These are phyloP conservation scores for Tetranychus urticae DNA, from an alignment of 1,140 invertebrate genomes.

Conservation along the genomic window DNA sequence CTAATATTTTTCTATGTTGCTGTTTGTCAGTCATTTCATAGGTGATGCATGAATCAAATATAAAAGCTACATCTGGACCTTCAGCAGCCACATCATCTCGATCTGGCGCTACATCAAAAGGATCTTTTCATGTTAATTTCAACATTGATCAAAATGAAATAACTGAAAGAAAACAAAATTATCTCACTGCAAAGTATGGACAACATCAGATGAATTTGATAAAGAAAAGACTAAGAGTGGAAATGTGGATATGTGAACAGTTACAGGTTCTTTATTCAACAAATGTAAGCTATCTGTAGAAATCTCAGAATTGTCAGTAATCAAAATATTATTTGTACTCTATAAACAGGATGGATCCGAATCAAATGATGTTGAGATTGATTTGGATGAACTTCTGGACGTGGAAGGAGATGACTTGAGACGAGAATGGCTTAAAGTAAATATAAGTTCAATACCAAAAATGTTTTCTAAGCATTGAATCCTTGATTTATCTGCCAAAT, in stretches of 20 bases:
- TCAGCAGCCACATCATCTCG: not conserved
- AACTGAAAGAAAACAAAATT: constrained; percentile 50
- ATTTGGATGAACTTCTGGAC: constrained; percentile 74
- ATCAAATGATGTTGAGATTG: constrained; percentile 52
- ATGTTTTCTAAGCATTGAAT: constrained; percentile 9
- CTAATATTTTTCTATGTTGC: no score
- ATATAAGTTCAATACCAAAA: constrained; percentile 15
- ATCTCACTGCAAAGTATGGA: constrained; percentile 85
- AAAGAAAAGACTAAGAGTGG: constrained; percentile 69
- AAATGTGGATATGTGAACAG: constrained; percentile 83
- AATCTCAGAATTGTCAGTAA: not conserved
- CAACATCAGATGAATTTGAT: constrained; percentile 91
- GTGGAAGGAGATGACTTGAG: constrained; percentile 64
- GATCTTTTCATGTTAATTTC: constrained; percentile 49
- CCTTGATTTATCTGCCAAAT: not conserved
- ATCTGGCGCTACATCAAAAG: not conserved
- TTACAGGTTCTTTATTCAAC: not conserved
- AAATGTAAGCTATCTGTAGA: not conserved
- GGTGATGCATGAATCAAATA: no score
- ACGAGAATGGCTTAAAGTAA: constrained; percentile 54
- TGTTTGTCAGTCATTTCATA: no score
- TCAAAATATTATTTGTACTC: no score
- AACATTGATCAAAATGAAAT: constrained; percentile 52
- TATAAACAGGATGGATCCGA: constrained; percentile 3
- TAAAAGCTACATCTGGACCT: no score